Base-by-base conservation (phyloP, 2,797 vertebrate species). In the Sebastes goodei region DNA sequence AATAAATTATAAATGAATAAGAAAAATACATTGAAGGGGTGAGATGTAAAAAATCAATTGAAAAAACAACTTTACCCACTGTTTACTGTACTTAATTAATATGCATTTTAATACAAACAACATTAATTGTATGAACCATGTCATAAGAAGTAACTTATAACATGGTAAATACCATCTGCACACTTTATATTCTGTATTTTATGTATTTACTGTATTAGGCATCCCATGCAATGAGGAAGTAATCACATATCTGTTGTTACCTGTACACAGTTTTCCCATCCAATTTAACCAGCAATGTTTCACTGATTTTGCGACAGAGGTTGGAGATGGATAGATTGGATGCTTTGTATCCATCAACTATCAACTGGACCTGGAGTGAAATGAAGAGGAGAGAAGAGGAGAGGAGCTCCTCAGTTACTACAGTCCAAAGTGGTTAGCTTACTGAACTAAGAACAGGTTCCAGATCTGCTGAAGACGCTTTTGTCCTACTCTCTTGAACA, bases 321-420 rank as follows among this genome's bases (percentile, higher is more conserved):
- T 91, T 94, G 7, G 92, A 92, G 21, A 97, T 94, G 20, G 93
- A 92, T 70, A 93, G 82, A 56, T 94, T 96, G 61, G 96, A 95
- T 0, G 83, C 87, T 89, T 97, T 97, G 89, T 95, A 98, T 10
- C 94, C 91, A 12, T 97, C 95, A 75, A 97, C 96, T 2, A 96
- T 92, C 25, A 80, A 52, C 93, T 97, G 96, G 38, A 97, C 91
- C 97, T 98, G 81, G 1, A 79, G 64, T 2, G 23, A 21, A 29
- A 30, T 11, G 10, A 68, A 57, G 17, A 62, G 21, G n/a, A 76
- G 49, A 76, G 1, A n/a, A 32, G 10, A 27, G 27, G 25, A 71
- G 62, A 33, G 9, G 21, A 30, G 14, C 11, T 71, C 3, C 49
- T 59, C 5, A 57, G 49, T 63, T 4, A 53, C 2, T 17, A 23